Base-by-base conservation (phyloP, 2,113 vertebrate genomes). In the Oryzias curvinotus region DNA sequence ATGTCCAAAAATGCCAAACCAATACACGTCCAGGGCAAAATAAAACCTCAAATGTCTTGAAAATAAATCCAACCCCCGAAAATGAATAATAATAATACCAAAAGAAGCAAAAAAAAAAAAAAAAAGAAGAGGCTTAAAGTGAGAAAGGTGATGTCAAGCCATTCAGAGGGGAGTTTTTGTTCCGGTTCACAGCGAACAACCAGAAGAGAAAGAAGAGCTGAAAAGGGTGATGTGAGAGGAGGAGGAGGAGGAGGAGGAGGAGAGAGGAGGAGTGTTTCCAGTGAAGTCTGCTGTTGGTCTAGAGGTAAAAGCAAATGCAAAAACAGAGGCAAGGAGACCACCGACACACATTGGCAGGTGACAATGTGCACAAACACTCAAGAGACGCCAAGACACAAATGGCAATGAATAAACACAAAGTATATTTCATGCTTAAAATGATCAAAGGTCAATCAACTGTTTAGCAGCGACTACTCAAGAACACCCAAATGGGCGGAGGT, bases 151-250 rank as follows among this genome's bases (percentile, higher is more conserved):
- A 88, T 74, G 71, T 77, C 74, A 85, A 89, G 86, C 86, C 81
- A 90, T 90, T 91, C 83, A 74, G 84, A 79, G 76, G 82, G 75
- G 68, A 83, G 83, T 78, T 70, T 86, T 79, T 85, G 81, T 85
- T 90, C 77, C 71, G 70, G 78, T 77, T 73, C 71, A 79, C 62
- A 46, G 62, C 60, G 61, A 85, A 73, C 78, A 81, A 81, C 82
- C 75, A 76, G 69, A 80, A 47, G 81, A 50, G 68, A 50, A 80
- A 50, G 66, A 65, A 87, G 65, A 73, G 46, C 68, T 56, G 49
- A 80, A 61, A 36, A 66, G 46, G 71, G 73, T 68, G 74, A 82
- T 75, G 76, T 62, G 62, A 73, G 59, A 86, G 64, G 57, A 86
- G 48, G 46, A 30, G 28, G 1, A 30, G 28, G 62, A 84, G 60